These are phyloP conservation scores for Hetaerina titia DNA, from an alignment of 2,888 invertebrate genomes.

Conservation along the genomic window DNA sequence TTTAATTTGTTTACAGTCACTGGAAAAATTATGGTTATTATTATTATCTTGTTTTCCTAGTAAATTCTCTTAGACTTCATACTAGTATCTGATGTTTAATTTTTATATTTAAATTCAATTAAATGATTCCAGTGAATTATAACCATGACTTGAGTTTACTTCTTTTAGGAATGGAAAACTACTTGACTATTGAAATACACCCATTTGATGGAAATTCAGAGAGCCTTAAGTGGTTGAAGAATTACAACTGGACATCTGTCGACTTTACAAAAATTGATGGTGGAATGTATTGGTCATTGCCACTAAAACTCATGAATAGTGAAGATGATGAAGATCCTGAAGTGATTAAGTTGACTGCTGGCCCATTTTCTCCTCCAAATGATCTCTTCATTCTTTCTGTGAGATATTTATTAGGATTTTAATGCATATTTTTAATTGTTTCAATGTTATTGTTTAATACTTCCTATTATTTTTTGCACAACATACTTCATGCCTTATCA, in stretches of 20 bases:
- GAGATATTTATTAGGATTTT: conserved; percentile 73
- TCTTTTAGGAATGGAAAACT: conserved; percentile 35
- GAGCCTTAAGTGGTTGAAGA: conserved; percentile 72
- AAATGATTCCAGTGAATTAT: not conserved
- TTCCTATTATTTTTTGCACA: not conserved
- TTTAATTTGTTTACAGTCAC: no score
- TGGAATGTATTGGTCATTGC: conserved; percentile 71
- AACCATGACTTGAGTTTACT: not conserved
- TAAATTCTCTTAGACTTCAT: no score
- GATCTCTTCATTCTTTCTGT: conserved; percentile 84
- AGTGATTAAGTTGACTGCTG: conserved; percentile 77
- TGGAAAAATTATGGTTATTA: no score
- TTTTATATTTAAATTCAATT: no score
- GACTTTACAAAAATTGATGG: conserved; percentile 72
- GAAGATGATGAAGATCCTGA: conserved; percentile 71
- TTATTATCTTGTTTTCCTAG: no score
- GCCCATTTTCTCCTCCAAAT: conserved; percentile 83
- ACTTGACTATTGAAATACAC: conserved; percentile 70
- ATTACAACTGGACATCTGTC: conserved; percentile 73
- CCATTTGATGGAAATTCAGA: conserved; percentile 73
- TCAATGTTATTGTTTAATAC: not conserved
- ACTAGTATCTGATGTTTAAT: no score
- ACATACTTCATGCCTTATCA: no score
- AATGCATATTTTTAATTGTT: not conserved
- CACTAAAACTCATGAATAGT: conserved; percentile 70